A percentile compares a stretch with the other conserved stretches of the same genome.
phyloP scores from a whole-genome alignment of 2,888 invertebrate species.

The Thalpophila matura region DNA sequence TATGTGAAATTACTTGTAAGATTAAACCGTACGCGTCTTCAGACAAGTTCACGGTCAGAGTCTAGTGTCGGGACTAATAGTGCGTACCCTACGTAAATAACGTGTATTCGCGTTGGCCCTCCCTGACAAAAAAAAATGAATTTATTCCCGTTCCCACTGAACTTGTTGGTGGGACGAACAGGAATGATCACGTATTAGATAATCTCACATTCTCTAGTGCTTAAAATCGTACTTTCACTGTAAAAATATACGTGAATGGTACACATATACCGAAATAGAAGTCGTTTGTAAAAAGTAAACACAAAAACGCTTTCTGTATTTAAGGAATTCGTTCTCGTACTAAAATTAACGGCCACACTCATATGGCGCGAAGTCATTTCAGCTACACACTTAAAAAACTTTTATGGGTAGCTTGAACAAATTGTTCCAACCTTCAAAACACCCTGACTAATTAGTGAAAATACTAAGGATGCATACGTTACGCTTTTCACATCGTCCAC shows the following conservation, averaged over 20 bases:
- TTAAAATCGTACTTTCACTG: background rate
- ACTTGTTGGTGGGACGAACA: no score
- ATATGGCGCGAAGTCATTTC: constrained; percentile 49
- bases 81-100: constrained; percentile 20
- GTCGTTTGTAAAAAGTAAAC: constrained; percentile 34
- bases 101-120: no score
- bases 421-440: constrained; percentile 48
- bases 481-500: constrained; percentile 32
- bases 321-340: constrained; percentile 49
- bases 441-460: constrained; percentile 55
- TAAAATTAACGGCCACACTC: constrained; percentile 48
- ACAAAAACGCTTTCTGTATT: constrained; percentile 27
- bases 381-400: constrained; percentile 43
- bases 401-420: constrained; percentile 46
- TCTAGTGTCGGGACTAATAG: background rate
- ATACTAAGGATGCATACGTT: constrained; percentile 44
- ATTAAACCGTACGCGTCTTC: background rate
- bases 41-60: constrained; percentile 38
- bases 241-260: constrained; percentile 9
- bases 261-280: constrained; percentile 4
- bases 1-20: constrained; percentile 21
- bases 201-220: background rate
- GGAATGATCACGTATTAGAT: no score
- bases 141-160: no score
- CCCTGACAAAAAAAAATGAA: no score